Evolutionary conservation across 2,888 invertebrate species (phyloP), one percentile per base, ranked within the genome.

Genomic region (Frankliniella intonsa): DNA sequence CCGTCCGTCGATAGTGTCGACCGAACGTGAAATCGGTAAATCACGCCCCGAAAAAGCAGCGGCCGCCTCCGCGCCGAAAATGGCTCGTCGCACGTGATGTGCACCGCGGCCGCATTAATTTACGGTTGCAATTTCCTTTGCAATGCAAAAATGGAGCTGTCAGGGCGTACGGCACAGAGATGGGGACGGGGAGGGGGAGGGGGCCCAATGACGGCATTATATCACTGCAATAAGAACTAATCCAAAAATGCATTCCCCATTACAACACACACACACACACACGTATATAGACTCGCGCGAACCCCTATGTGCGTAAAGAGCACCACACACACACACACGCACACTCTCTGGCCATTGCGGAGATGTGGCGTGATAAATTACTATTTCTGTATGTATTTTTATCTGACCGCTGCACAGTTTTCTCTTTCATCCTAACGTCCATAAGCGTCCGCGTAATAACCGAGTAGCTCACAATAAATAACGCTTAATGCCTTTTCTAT

Each of bases 201-300:
- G 22, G 69, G 69, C 69, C 8, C 69, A 76, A 76, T 76, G 69
- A 76, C 69, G 25, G 69, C 69, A 76, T 76, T 76, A 76, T 76
- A 76, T 76, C 69, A 76, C 69, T 25, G 69, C 69, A 76, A 76
- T 76, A 76, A 76, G 69, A 76, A 76, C 69, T 76, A 76, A 76
- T 76, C 69, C 69, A 76, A 76, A 76, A 76, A 76, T 22, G 69
- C 69, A 25, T 76, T 76, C 69, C 25, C 69, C 69, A 76, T 76
- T 76, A 76, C 55, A 5, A 55, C 55, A 55, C 55, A 55, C 14
- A 55, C 55, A 55, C 55, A 55, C 55, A 55, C 55, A 14, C 55
- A 14, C 55, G 1, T 14, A 14, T 19, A 14, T 19, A 55, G 5
- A 55, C 55, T 14, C 3, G 17, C 55, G 17, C 55, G 19, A 14